A percentile compares a stretch with the other conserved stretches of the same genome.
Conservation (phyloP, 2,888 invertebrate genomes). For the Heliconius hortense region DNA sequence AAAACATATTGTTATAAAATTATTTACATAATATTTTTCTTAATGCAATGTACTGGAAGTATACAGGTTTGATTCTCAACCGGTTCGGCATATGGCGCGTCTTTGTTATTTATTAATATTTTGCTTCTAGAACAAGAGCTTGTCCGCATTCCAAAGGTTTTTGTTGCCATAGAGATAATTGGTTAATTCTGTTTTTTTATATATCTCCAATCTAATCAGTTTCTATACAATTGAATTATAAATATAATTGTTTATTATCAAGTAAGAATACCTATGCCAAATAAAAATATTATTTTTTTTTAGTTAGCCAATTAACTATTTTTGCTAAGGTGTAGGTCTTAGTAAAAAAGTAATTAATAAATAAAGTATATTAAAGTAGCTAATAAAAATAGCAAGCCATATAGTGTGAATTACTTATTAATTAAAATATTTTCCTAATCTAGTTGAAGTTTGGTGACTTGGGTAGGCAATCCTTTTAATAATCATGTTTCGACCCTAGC, state of each 20-base stretch:
- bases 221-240: neutral
- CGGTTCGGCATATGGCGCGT: conserved; percentile 57
- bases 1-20: neutral
- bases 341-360: no score
- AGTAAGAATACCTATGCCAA: neutral
- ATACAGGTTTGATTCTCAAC: conserved; percentile 50
- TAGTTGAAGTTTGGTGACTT: neutral
- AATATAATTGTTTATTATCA: neutral
- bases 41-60: conserved; percentile 38
- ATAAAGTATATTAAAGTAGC: no score
- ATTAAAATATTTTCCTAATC: neutral
- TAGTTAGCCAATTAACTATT: neutral
- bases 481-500: neutral
- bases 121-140: conserved; percentile 55
- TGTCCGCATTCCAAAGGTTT: conserved; percentile 62
- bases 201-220: conserved; percentile 4
- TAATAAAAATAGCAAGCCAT: neutral
- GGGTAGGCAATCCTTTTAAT: neutral
- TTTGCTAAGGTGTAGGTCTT: neutral
- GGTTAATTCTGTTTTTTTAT: conserved; percentile 39
- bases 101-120: conserved; percentile 60
- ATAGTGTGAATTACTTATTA: neutral
- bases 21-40: conserved; percentile 24
- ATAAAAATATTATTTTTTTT: neutral
- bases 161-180: conserved; percentile 44